Evolutionary conservation across 2,888 invertebrate species (phyloP), one percentile per base, ranked within the genome.

Genomic region (Dione vanillae): DNA sequence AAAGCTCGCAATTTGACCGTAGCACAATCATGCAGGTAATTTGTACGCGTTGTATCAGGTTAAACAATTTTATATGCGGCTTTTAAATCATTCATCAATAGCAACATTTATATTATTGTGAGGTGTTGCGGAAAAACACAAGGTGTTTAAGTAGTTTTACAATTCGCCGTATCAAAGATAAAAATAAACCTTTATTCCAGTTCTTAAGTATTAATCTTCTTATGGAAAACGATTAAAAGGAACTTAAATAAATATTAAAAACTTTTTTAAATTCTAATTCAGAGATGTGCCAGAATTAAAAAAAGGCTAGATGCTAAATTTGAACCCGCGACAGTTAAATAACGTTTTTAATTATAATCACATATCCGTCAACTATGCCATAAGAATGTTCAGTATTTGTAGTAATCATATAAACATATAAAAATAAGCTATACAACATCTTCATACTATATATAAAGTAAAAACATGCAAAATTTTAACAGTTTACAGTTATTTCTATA

Each of bases 11-110:
- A 64, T 49, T 64, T 64, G 49, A 40, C 64, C 64, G 37, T 47
- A 49, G 64, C 64, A 64, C 64, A 64, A 64, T 64, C 64, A 64
- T 64, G 64, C 64, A 49, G 64, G 64, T 20, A 49, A 64, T 64
- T 64, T 64, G 19, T 62, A 8, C 64, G 16, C 47, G 19, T 64
- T 35, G 47, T 64, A 64, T 64, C 64, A 19, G 35, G 49, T 64
- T 64, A 64, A 47, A 49, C 47, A 47, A 64, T 64, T 64, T 40
- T 49, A 64, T 64, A 64, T 64, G 49, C 37, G 64, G 62, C 37
- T 64, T 64, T 49, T 49, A 64, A 49, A 61, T 43, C 43, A 35
- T 61, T 64, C 16, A 49, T 64, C 16, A 47, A 64, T 64, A 62
- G 20, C 14, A 8, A 43, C 20, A 41, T 43, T 59, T 61, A 61